Conservation (phyloP, 2,888 invertebrate genomes). For the Hoplodrina blanda region DNA sequence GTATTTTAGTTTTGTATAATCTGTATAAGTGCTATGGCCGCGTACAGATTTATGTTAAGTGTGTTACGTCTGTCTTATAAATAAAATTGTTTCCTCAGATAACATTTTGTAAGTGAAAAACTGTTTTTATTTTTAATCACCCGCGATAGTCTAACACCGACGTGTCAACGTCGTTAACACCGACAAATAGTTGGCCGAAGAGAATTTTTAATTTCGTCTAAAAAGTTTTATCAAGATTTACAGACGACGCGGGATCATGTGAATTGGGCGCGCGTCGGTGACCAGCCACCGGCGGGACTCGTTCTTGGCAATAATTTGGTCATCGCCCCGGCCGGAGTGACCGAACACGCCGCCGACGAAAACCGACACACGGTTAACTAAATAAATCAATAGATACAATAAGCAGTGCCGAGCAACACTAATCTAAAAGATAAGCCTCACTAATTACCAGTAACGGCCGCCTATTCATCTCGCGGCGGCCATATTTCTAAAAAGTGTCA, state of each 20-base stretch:
- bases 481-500: constrained; percentile 79
- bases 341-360: constrained; percentile 66
- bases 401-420: constrained; percentile 68
- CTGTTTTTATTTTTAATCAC: constrained; percentile 61
- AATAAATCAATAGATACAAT: constrained; percentile 68
- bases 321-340: constrained; percentile 79
- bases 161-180: constrained; percentile 70
- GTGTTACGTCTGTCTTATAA: constrained; percentile 63
- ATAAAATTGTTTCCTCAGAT: constrained; percentile 65
- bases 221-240: constrained; percentile 81
- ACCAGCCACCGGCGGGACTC: constrained; percentile 76
- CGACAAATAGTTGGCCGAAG: constrained; percentile 63
- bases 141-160: constrained; percentile 58
- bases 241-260: constrained; percentile 72
- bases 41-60: constrained; percentile 64
- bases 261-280: constrained; percentile 70
- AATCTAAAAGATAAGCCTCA: constrained; percentile 79
- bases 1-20: constrained; percentile 65
- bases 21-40: constrained; percentile 57
- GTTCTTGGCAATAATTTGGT: constrained; percentile 88
- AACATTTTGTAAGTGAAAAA: constrained; percentile 59
- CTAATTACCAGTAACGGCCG: constrained; percentile 79
- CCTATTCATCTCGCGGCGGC: constrained; percentile 76
- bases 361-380: constrained; percentile 58
- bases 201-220: constrained; percentile 74